phyloP scores from a whole-genome alignment of 1,140 invertebrate genomes.

The Drosophila pseudoobscura region DNA sequence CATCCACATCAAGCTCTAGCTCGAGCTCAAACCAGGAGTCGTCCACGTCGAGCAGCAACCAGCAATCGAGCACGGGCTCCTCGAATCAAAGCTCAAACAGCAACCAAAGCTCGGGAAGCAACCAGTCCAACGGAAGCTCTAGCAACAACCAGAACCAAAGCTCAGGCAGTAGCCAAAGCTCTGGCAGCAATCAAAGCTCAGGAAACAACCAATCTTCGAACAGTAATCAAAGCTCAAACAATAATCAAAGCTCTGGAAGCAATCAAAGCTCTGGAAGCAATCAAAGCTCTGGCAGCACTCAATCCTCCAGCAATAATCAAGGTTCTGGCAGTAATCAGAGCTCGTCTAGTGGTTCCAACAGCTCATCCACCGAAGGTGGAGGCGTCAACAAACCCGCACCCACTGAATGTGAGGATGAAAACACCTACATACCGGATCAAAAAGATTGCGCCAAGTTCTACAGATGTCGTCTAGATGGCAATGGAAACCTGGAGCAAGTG shows the following conservation, averaged over 20 bases:
- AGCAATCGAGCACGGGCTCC: constrained; percentile 30
- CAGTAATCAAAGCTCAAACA: constrained; percentile 27
- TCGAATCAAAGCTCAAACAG: too few species aligned
- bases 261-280: constrained; percentile 41
- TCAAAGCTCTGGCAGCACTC: constrained; percentile 49
- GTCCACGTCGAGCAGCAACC: constrained; percentile 40
- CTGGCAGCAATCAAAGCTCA: constrained; percentile 31
- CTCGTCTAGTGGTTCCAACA: constrained; percentile 25
- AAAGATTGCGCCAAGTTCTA: constrained; percentile 86
- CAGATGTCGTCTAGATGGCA: constrained; percentile 86
- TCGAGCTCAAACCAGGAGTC: constrained; percentile 38
- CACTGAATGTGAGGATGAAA: constrained; percentile 84
- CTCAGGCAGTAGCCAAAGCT: background rate
- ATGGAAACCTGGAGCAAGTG: constrained; percentile 84
- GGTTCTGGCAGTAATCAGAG: constrained; percentile 26
- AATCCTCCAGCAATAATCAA: constrained; percentile 40
- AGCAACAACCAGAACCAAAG: constrained; percentile 38
- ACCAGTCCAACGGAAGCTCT: constrained; percentile 30
- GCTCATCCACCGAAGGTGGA: constrained; percentile 5
- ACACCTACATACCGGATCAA: constrained; percentile 77
- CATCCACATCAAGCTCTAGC: constrained; percentile 33
- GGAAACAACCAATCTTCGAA: too few species aligned
- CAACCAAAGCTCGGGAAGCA: constrained; percentile 29
- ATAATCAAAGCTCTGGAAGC: constrained; percentile 40
- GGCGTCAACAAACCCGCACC: constrained; percentile 28